phyloP scores from a whole-genome alignment of 2,113 vertebrate species.

The Heloderma charlesbogerti region DNA sequence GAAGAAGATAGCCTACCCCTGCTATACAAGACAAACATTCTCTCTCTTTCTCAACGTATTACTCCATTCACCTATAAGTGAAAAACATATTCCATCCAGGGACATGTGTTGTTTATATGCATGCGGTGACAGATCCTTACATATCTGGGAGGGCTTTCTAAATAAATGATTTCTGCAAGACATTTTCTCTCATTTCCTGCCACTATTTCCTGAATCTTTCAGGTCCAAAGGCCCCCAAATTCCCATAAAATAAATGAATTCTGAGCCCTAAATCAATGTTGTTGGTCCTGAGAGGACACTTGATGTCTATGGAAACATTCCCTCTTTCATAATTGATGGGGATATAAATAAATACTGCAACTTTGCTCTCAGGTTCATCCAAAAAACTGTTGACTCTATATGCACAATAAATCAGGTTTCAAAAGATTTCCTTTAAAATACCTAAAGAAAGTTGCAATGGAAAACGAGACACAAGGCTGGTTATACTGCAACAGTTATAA shows the following conservation, averaged over 20 bases:
- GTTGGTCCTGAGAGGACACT: constrained; percentile 43
- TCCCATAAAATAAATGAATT: constrained; percentile 47
- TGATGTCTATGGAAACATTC: constrained; percentile 60
- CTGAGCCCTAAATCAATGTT: constrained; percentile 50
- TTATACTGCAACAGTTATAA: constrained; percentile 9
- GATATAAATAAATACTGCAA: constrained; percentile 48
- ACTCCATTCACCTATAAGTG: constrained; percentile 26
- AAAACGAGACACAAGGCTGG: background rate
- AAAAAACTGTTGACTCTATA: background rate
- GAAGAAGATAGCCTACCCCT: background rate
- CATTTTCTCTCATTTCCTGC: constrained; percentile 28
- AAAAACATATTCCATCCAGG: constrained; percentile 32
- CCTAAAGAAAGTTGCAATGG: constrained; percentile 30
- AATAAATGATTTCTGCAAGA: constrained; percentile 63
- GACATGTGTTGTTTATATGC: constrained; percentile 33
- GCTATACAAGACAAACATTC: background rate
- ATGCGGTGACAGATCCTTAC: constrained; percentile 51
- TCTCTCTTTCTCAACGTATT: constrained; percentile 5
- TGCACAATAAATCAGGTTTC: constrained; percentile 34
- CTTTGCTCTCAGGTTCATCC: constrained; percentile 16
- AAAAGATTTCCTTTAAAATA: constrained; percentile 39
- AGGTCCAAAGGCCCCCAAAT: constrained; percentile 49
- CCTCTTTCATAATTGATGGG: constrained; percentile 37
- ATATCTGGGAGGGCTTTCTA: constrained; percentile 50
- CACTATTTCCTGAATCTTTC: constrained; percentile 53